Base-by-base conservation (phyloP, 2,797 vertebrate genomes). In the Phataginus tricuspis region DNA sequence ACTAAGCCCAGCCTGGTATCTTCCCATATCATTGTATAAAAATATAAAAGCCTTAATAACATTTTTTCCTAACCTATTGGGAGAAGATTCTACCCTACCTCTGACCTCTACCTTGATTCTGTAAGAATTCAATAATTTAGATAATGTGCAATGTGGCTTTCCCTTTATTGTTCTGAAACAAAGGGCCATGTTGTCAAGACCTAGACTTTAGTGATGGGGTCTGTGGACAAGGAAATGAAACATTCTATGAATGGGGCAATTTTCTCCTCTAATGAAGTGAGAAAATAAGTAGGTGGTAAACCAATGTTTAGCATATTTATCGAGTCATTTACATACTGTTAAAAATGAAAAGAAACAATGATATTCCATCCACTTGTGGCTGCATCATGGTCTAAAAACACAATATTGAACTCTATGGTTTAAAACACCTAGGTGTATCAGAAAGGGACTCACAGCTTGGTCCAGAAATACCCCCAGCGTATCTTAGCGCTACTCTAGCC, bases 261-360 rank as follows among this genome's bases (percentile, higher is more conserved):
- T 96, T 95, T 95, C 93, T 86, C 95, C 86, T 89, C 89, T 96
- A 95, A 96, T 86, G 89, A 93, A 95, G 79, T 78, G 94, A 42
- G 63, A 92, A 97, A 97, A 95, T 96, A 92, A 95, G 59, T 79
- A 94, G 63, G 86, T 96, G 8, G 59, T 72, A 27, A 88, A 93
- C 31, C 68, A 25, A 78, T 83, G 51, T 78, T 97, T 72, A 88
- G 61, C 51, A 68, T 96, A 96, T 89, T 90, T 80, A 82, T 66
- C 86, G 85, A 86, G 45, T 68, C 74, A 75, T 77, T 95, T 89
- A 34, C 55, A 91, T 55, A 31, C 13, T 78, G 45, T 55, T 84
- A 42, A 69, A 80, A 86, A 79, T 75, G 12, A 84, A 96, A 79
- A 37, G 37, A 57, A 8, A 45, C 29, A 72, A 72, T 61, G 45